Conservation (phyloP, 2,797 vertebrate species). For the Ficedula albicollis region DNA sequence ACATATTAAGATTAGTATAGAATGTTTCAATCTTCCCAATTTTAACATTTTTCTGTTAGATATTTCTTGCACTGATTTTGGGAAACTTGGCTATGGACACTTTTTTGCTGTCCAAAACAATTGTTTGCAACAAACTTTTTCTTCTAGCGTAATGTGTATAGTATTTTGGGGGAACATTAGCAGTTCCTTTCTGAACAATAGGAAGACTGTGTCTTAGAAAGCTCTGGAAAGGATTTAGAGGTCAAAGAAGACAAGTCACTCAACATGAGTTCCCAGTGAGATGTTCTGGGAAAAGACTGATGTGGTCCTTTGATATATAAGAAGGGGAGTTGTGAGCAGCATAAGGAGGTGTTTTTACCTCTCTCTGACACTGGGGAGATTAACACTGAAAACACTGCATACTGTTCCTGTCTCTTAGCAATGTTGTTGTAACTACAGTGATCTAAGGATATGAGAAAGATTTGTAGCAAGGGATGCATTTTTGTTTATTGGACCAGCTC, state of each 20-base stretch:
- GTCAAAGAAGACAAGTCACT: conserved; percentile 70
- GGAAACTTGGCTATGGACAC: not conserved
- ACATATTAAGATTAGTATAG: not conserved
- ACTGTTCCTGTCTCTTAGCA: conserved; percentile 43
- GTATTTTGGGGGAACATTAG: not conserved
- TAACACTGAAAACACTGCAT: conserved; percentile 32
- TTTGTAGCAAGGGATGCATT: not conserved
- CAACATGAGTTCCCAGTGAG: conserved; percentile 64
- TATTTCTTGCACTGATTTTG: not conserved
- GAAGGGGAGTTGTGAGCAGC: conserved; percentile 55
- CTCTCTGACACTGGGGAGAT: conserved; percentile 48
- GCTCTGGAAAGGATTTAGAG: conserved; percentile 69
- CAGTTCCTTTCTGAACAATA: conserved; percentile 41
- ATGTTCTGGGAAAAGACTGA: conserved; percentile 66
- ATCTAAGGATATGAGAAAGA: not conserved
- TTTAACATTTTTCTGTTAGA: not conserved
- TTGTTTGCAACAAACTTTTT: not conserved
- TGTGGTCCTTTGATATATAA: conserved; percentile 70
- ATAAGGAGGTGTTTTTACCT: conserved; percentile 62
- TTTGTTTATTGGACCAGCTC: not conserved
- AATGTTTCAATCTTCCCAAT: not conserved
- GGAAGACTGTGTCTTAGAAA: conserved; percentile 59
- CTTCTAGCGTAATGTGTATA: not conserved
- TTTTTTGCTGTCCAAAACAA: not conserved
- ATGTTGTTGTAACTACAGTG: conserved; percentile 18